A percentile compares a stretch with the other conserved stretches of the same genome.
Evolutionary conservation across 2,797 vertebrate genomes (phyloP).

Genomic region (Babyrousa celebensis): DNA sequence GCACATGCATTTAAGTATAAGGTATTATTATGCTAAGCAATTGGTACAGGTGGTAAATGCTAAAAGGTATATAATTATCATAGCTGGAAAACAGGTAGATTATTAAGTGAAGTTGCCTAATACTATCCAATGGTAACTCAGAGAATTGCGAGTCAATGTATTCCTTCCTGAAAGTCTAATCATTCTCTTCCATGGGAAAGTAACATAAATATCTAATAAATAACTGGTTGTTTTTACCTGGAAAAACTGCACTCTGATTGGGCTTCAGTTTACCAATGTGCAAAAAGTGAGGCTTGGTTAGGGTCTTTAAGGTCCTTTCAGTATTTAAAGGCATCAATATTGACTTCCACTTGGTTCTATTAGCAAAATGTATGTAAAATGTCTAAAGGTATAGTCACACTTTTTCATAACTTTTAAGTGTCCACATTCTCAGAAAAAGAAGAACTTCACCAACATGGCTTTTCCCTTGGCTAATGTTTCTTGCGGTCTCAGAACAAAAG

Average conservation of each 20-base stretch:
- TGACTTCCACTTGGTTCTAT: not conserved
- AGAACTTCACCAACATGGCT: not conserved
- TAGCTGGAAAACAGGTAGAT: slow-evolving; percentile 70
- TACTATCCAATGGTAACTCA: not conserved
- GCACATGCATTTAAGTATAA: slow-evolving; percentile 60
- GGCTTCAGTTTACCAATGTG: not conserved
- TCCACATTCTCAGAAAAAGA: not conserved
- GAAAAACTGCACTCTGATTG: not conserved
- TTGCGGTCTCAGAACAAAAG: not conserved
- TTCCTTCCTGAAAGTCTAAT: slow-evolving; percentile 23
- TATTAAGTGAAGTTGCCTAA: slow-evolving; percentile 59
- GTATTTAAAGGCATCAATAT: not conserved
- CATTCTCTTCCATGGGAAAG: not conserved
- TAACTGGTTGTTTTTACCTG: not conserved
- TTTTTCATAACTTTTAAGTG: not conserved
- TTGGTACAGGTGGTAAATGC: slow-evolving; percentile 73
- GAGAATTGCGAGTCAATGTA: not conserved
- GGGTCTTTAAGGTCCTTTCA: not conserved
- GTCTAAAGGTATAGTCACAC: not conserved
- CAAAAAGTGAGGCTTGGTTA: not conserved
- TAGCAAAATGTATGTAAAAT: not conserved
- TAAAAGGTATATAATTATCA: slow-evolving; percentile 76
- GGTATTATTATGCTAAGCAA: slow-evolving; percentile 74
- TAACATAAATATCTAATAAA: slow-evolving; percentile 57
- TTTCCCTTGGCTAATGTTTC: not conserved